These are phyloP conservation scores for Thyatira batis DNA, from an alignment of 2,888 invertebrate species.

Conservation along the genomic window DNA sequence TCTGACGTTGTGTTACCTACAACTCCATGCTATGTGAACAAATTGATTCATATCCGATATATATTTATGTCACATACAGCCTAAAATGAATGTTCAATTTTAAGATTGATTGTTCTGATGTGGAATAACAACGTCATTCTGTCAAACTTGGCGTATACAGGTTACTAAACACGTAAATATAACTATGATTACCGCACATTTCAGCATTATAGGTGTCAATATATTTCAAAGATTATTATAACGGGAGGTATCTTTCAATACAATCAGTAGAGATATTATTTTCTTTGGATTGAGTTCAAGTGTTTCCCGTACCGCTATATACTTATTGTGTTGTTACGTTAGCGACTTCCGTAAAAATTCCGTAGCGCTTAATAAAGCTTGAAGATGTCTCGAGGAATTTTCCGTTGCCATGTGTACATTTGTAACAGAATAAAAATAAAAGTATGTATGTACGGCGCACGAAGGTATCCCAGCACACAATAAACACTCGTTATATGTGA, in stretches of 20 bases:
- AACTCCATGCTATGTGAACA: not conserved
- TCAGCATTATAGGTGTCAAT: too few species aligned
- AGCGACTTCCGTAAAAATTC: not conserved
- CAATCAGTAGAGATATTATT: not conserved
- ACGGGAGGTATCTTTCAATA: not conserved
- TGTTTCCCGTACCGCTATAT: not conserved
- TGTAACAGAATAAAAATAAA: not conserved
- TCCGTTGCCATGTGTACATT: not conserved
- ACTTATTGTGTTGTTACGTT: not conserved
- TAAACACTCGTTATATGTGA: slow-evolving; percentile 43
- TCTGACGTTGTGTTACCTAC: not conserved
- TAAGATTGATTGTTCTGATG: not conserved
- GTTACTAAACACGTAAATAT: too few species aligned
- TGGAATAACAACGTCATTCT: not conserved
- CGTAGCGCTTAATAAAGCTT: not conserved
- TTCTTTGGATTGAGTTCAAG: not conserved
- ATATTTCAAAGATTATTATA: not conserved
- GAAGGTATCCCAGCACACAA: slow-evolving; percentile 15
- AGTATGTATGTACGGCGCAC: not conserved
- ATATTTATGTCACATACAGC: not conserved
- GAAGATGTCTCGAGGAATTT: slow-evolving; percentile 1
- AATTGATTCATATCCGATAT: not conserved
- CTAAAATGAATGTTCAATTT: not conserved
- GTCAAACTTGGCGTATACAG: not conserved
- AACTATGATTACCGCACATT: too few species aligned